phyloP scores from a whole-genome alignment of 2,797 vertebrate genomes.

The Danio kyathit region DNA sequence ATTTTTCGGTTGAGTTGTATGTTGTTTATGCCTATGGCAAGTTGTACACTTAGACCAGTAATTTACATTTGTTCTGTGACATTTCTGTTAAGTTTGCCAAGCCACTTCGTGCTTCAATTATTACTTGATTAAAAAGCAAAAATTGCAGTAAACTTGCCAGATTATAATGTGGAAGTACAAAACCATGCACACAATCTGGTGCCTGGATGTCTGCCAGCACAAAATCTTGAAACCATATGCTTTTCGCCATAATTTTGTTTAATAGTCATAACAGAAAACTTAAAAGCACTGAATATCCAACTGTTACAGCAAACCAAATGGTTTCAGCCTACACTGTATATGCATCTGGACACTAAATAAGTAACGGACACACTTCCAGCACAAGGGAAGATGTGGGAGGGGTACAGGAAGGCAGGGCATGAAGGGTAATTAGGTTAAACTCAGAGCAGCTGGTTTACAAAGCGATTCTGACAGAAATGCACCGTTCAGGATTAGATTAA shows the following conservation, averaged over 20 bases:
- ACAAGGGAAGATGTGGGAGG: constrained; percentile 26
- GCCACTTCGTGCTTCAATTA: neutral
- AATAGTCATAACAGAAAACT: constrained; percentile 23
- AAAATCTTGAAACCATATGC: constrained; percentile 8
- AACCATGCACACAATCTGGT: neutral
- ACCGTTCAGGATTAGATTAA: constrained; percentile 60
- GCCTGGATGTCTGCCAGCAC: neutral
- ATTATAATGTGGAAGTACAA: neutral
- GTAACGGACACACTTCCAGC: constrained; percentile 18
- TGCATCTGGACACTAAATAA: constrained; percentile 10
- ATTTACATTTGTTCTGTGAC: constrained; percentile 33
- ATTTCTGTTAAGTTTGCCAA: constrained; percentile 35
- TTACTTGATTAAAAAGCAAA: neutral
- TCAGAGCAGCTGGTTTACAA: constrained; percentile 57
- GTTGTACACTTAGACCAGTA: neutral
- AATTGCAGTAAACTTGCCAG: neutral
- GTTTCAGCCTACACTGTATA: neutral
- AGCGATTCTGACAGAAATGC: constrained; percentile 61
- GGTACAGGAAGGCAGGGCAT: constrained; percentile 53
- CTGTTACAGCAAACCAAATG: constrained; percentile 2
- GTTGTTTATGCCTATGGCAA: neutral
- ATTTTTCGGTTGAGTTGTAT: constrained; percentile 39
- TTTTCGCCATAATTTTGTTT: neutral
- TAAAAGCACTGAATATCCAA: constrained; percentile 8
- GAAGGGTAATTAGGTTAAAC: constrained; percentile 60